Base-by-base conservation (phyloP, 2,888 invertebrate genomes). In the Diarsia mendica region DNA sequence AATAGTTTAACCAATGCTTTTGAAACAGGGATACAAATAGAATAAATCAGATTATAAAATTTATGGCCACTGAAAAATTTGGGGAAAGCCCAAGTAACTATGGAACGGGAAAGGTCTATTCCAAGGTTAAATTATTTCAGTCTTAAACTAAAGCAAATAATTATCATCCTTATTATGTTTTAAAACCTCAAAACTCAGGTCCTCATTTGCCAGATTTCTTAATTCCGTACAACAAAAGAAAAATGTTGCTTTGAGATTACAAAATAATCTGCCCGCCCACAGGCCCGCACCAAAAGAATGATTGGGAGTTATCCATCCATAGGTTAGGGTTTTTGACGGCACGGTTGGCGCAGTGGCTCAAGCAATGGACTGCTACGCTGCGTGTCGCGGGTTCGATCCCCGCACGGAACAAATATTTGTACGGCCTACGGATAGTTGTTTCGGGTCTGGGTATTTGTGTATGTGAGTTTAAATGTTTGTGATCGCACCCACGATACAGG, bases 211-310 rank as follows among this genome's bases (percentile, higher is more conserved):
- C 18, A 64, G 9, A 66, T 67, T 72, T 48, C 58, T 66, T 18
- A 0, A 49, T 33, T 48, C 2, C 9, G 28, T 48, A 39, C 4
- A 39, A 71, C 78, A 81, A 81, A 79, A 75, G 20, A 66, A 77
- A 72, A 84, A 70, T 77, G 63, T 67, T 70, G 2, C 72, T 73
- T 72, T 77, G 69, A 67, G 28, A 8, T 67, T 55, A 33, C 20
- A 63, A 75, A 72, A 72, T 77, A 55, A 76, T 66, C 20, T 13
- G 70, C 60, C 20, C n/a, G 0, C 18, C 49, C 13, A 49, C 33
- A 67, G 69, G 53, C 48, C 44, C 20, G 23, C 33, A 28, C 44
- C 49, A 20, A 39, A 61, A 6, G 10, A 67, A 79, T 69, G 13
- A 75, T 63, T 72, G 33, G 49, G 61, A 67, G 23, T 66, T 15